A percentile compares a stretch with the other conserved stretches of the same genome.
Evolutionary conservation across 2,797 vertebrate genomes (phyloP).

Genomic region (Naso thynnoides): DNA sequence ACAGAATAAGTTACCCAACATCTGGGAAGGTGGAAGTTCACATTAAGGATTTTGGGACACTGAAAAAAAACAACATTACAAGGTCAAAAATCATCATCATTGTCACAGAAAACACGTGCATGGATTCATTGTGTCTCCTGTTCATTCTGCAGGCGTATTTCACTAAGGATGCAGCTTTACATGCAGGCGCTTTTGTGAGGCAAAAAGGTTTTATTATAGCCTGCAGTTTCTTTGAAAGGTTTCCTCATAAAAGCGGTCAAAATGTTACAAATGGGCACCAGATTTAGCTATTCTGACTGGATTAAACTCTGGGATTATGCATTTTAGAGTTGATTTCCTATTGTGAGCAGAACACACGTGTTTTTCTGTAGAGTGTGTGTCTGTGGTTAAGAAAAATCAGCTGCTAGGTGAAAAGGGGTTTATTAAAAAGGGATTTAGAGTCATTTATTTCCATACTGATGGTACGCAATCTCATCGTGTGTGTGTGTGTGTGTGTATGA

Average conservation of each 20-base stretch:
- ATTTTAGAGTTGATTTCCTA: conserved; percentile 57
- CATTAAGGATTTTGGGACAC: neutral
- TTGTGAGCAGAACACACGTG: conserved; percentile 41
- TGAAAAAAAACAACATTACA: neutral
- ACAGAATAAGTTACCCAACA: neutral
- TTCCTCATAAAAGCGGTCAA: conserved; percentile 34
- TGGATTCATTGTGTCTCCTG: neutral
- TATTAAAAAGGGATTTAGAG: conserved; percentile 23
- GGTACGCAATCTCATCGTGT: neutral
- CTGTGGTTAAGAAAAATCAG: conserved; percentile 37
- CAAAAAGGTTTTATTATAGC: conserved; percentile 14
- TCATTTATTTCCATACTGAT: neutral
- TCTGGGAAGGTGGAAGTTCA: neutral
- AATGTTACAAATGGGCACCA: conserved; percentile 53
- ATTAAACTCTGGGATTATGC: conserved; percentile 72
- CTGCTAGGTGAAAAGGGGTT: conserved; percentile 27
- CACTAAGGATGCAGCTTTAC: neutral
- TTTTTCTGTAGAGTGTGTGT: conserved; percentile 31
- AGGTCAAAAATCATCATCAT: neutral
- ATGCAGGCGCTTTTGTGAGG: conserved; percentile 1
- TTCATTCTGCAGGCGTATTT: neutral
- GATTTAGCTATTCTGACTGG: conserved; percentile 58
- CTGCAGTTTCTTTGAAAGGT: conserved; percentile 23
- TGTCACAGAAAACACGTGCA: neutral
- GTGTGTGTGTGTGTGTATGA: neutral